Evolutionary conservation across 2,888 invertebrate species (phyloP).

Genomic region (Tipula unca): DNA sequence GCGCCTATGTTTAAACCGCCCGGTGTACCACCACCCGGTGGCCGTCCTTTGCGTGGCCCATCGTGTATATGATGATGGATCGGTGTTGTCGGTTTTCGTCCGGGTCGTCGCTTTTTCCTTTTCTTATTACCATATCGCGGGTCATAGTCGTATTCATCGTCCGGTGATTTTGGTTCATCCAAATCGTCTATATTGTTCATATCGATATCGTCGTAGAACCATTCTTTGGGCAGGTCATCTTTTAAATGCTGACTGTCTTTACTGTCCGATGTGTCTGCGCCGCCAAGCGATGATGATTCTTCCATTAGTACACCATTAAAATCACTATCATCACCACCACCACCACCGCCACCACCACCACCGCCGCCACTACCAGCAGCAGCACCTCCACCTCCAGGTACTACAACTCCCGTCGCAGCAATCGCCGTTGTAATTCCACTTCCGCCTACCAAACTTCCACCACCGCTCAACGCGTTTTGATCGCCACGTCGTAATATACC

Average conservation of each 20-base stretch:
- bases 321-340: constrained; percentile 32
- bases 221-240: constrained; percentile 72
- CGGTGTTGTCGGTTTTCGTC: constrained; percentile 31
- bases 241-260: constrained; percentile 76
- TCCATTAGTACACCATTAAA: constrained; percentile 40
- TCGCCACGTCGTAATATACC: constrained; percentile 22
- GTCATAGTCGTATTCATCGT: constrained; percentile 89
- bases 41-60: constrained; percentile 25
- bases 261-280: constrained; percentile 52
- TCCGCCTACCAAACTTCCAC: neutral
- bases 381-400: constrained; percentile 32
- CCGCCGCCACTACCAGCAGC: constrained; percentile 35
- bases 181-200: constrained; percentile 86
- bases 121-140: constrained; percentile 42
- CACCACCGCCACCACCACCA: constrained; percentile 33
- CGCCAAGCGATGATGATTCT: constrained; percentile 40
- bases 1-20: constrained; percentile 30
- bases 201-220: constrained; percentile 85
- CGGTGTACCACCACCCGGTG: constrained; percentile 21
- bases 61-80: constrained; percentile 22
- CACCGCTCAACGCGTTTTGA: neutral
- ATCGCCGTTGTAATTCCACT: neutral
- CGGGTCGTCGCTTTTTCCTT: constrained; percentile 39
- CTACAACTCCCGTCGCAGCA: constrained; percentile 25
- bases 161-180: constrained; percentile 86